Evolutionary conservation across 2,113 vertebrate genomes (phyloP).

Genomic region (Penelope pileata): DNA sequence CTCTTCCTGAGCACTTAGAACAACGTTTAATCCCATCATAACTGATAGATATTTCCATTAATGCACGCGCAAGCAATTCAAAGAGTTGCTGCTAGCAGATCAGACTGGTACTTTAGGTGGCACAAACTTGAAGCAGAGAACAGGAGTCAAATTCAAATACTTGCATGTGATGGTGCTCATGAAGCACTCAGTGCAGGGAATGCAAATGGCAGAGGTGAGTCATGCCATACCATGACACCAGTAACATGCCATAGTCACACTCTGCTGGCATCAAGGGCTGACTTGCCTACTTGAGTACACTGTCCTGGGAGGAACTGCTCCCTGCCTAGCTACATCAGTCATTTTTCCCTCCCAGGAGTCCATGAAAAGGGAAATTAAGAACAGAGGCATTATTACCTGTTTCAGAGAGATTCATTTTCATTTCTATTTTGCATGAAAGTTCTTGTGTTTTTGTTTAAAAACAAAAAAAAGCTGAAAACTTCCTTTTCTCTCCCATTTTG

Average conservation of each 20-base stretch:
- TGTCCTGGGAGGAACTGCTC: background rate
- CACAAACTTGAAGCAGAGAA: background rate
- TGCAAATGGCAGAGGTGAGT: background rate
- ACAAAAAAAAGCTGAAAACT: background rate
- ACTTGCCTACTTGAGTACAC: background rate
- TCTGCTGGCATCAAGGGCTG: background rate
- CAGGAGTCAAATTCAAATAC: background rate
- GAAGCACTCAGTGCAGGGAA: background rate
- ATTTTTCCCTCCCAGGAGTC: background rate
- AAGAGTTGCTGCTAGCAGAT: background rate
- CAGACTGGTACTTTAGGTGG: background rate
- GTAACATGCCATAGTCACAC: fast-evolving
- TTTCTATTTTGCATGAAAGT: background rate
- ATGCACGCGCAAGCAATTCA: background rate
- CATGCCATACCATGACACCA: too few relatives aligned
- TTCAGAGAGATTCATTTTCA: background rate
- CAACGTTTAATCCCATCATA: background rate
- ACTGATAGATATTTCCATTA: background rate
- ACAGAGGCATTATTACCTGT: background rate
- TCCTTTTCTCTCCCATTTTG: background rate
- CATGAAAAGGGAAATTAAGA: background rate
- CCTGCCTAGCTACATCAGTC: fast-evolving
- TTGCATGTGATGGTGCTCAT: background rate
- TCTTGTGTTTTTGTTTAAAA: background rate
- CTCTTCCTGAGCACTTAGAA: background rate